Conservation (phyloP, 2,888 invertebrate species). For the Branchellion lobata region DNA sequence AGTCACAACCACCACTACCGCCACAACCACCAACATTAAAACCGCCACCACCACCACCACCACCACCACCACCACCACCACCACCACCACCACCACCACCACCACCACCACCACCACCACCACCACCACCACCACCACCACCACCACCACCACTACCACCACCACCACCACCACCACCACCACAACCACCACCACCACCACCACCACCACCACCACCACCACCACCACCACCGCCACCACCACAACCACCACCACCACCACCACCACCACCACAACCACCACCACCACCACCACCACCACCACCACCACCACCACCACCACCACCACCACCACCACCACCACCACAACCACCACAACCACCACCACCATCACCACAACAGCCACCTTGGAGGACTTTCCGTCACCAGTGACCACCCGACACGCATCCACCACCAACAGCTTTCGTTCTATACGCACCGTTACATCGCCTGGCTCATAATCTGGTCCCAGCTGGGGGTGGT, state of each 20-base stretch:
- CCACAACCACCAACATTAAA: no score
- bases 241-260: background rate
- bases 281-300: no score
- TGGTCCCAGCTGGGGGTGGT: constrained; percentile 29
- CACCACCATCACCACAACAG: constrained; percentile 19
- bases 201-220: background rate
- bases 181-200: background rate
- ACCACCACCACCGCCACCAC: constrained; percentile 8
- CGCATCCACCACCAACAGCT: constrained; percentile 44
- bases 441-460: constrained; percentile 50
- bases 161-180: background rate
- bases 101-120: background rate
- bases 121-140: constrained; percentile 12
- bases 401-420: constrained; percentile 46
- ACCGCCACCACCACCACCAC: no score
- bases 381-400: constrained; percentile 47
- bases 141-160: no score
- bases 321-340: background rate
- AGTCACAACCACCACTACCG: background rate
- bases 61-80: constrained; percentile 1
- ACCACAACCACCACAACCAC: background rate
- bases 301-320: constrained; percentile 1
- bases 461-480: constrained; percentile 49
- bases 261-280: constrained; percentile 1
- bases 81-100: background rate